phyloP scores from a whole-genome alignment of 2,797 vertebrate species.

The Phoebastria nigripes region DNA sequence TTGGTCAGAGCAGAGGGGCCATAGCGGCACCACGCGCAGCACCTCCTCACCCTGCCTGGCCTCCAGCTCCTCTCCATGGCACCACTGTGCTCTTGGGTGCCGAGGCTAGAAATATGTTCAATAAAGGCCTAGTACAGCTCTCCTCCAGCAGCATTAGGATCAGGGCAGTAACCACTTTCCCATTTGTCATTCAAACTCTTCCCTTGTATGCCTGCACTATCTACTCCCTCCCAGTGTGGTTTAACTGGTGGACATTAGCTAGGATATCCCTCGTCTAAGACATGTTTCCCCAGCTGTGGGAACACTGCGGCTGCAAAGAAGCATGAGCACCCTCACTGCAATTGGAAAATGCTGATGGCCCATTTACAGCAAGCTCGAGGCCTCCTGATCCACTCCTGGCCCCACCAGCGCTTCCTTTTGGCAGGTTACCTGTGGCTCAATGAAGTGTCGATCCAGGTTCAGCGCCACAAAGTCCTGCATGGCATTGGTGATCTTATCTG shows the following conservation, averaged over 20 bases:
- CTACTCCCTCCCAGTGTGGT: background rate
- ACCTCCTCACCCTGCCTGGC: background rate
- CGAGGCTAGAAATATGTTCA: background rate
- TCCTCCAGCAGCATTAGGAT: background rate
- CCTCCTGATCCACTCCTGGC: background rate
- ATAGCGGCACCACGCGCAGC: background rate
- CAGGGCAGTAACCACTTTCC: background rate
- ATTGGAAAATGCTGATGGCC: background rate
- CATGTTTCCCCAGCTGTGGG: background rate
- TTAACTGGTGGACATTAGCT: background rate
- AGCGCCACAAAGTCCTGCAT: constrained; percentile 88
- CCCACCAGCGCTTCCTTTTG: background rate
- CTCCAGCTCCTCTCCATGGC: background rate
- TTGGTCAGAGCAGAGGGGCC: background rate
- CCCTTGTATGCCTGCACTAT: background rate
- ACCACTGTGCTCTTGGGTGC: rapidly evolving
- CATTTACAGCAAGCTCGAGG: background rate
- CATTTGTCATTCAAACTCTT: background rate
- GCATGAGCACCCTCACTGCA: background rate
- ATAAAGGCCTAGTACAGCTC: background rate
- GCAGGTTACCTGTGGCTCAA: constrained; percentile 84
- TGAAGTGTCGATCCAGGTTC: constrained; percentile 84
- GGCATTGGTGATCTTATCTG: constrained; percentile 85
- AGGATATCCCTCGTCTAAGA: background rate
- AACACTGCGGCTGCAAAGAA: background rate